Evolutionary conservation across 2,888 invertebrate species (phyloP).

Genomic region (Polyommatus iphigenia): DNA sequence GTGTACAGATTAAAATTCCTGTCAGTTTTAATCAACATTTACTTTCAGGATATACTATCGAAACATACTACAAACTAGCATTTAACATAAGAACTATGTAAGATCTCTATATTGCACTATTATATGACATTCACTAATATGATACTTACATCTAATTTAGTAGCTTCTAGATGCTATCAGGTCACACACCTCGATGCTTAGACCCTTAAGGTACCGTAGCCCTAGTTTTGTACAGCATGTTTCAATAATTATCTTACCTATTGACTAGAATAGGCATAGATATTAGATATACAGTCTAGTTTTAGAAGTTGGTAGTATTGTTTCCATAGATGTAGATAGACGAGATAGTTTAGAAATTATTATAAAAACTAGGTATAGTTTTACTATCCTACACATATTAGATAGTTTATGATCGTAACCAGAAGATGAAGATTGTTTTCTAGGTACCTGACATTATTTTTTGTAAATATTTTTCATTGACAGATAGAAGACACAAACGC

Average conservation of each 20-base stretch:
- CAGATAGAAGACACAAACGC: not conserved
- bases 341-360: not conserved
- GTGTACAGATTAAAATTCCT: too few relatives aligned
- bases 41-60: too few relatives aligned
- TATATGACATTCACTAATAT: not conserved
- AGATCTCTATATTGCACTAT: not conserved
- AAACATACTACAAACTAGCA: not conserved
- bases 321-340: not conserved
- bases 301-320: not conserved
- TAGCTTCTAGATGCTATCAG: slow-evolving; percentile 66
- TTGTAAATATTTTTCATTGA: slow-evolving; percentile 19
- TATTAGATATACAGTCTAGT: not conserved
- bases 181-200: slow-evolving; percentile 65
- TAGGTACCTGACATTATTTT: not conserved
- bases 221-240: slow-evolving; percentile 18
- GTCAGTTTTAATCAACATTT: too few relatives aligned
- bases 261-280: not conserved
- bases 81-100: not conserved
- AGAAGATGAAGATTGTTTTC: not conserved
- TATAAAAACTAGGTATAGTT: not conserved
- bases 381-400: not conserved
- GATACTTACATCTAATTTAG: slow-evolving; percentile 41
- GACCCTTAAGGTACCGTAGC: slow-evolving; percentile 24
- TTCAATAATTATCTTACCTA: not conserved
- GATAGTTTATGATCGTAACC: not conserved